phyloP scores from a whole-genome alignment of 2,888 invertebrate genomes.

The Cryptus viduatorius region DNA sequence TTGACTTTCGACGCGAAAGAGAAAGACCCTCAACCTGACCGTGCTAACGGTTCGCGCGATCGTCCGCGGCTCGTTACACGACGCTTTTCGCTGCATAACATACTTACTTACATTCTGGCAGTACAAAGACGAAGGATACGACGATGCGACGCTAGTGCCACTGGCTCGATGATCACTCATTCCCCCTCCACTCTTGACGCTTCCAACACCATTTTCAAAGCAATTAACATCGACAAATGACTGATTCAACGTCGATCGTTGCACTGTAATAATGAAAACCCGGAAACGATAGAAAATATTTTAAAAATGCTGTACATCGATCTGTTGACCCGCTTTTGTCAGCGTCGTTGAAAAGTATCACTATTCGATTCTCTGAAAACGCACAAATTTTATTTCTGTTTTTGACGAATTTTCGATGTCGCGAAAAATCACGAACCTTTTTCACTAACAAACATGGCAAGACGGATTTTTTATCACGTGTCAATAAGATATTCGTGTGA shows the following conservation, averaged over 20 bases:
- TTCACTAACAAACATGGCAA: not conserved
- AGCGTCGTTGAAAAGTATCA: slow-evolving; percentile 5
- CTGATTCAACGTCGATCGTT: not conserved
- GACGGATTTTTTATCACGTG: not conserved
- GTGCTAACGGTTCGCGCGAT: slow-evolving; percentile 51
- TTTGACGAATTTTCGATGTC: not conserved
- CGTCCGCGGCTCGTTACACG: not conserved
- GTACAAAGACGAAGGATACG: slow-evolving; percentile 16
- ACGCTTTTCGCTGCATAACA: slow-evolving; percentile 23
- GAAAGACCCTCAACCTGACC: slow-evolving; percentile 77
- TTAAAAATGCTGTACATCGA: not conserved
- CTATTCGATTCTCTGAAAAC: not conserved
- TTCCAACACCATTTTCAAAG: not conserved
- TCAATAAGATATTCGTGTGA: not conserved
- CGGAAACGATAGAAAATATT: not conserved
- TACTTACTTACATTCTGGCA: slow-evolving; percentile 14
- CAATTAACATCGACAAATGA: not conserved
- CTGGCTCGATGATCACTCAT: slow-evolving; percentile 1
- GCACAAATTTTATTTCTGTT: not conserved
- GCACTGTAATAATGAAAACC: not conserved
- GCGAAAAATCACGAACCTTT: not conserved
- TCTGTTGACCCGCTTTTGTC: not conserved
- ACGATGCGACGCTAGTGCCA: slow-evolving; percentile 31
- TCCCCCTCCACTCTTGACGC: not conserved
- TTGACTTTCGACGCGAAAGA: slow-evolving; percentile 74